Conservation (phyloP, 2,113 vertebrate species). For the Oceanites oceanicus region DNA sequence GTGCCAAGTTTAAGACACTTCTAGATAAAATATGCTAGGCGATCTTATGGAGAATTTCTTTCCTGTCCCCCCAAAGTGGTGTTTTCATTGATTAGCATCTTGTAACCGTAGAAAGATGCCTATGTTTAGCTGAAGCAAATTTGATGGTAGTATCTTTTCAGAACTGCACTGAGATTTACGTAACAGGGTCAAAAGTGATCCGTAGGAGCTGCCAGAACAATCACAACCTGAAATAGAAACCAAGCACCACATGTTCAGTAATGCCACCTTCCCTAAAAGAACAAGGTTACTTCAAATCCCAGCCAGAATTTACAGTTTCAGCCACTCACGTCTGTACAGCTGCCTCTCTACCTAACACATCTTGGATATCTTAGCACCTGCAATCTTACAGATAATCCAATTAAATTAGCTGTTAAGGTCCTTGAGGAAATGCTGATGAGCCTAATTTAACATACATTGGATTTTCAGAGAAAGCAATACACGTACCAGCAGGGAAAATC, state of each 20-base stretch:
- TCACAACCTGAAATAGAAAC: not conserved
- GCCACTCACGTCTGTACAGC: not conserved
- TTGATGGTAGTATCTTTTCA: not conserved
- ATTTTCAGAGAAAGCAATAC: not conserved
- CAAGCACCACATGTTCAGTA: not conserved
- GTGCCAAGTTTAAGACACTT: not conserved
- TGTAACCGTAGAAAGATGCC: not conserved
- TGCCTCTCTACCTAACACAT: not conserved
- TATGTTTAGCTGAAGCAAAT: not conserved
- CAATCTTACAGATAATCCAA: not conserved
- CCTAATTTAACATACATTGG: not conserved
- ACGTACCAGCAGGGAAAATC: accelerated
- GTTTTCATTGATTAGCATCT: not conserved
- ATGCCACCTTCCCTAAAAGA: not conserved
- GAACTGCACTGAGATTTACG: not conserved
- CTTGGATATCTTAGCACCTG: not conserved
- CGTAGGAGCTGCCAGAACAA: not conserved
- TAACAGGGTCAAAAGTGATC: not conserved
- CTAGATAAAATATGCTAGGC: not conserved
- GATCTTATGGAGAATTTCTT: not conserved
- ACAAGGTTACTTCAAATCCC: not conserved
- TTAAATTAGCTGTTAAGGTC: not conserved
- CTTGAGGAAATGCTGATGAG: not conserved
- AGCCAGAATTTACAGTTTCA: not conserved
- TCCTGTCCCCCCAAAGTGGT: not conserved